These are phyloP conservation scores for Paracanthobrama guichenoti DNA, from an alignment of 2,113 vertebrate genomes.

Conservation along the genomic window DNA sequence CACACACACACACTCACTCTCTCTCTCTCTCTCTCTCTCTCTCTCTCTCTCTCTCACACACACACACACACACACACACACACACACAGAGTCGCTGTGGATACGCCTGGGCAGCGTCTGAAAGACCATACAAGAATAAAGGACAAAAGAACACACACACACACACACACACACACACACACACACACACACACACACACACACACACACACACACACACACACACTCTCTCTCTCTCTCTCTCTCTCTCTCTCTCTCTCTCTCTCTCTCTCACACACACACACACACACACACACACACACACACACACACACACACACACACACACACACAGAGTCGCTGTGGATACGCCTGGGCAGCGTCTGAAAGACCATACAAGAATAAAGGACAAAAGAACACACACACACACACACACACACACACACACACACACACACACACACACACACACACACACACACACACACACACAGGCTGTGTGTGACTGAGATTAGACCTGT, in stretches of 20 bases:
- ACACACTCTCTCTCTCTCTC: no score
- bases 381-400: background rate
- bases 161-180: background rate
- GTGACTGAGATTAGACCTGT: slow-evolving; percentile 9
- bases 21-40: no score
- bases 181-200: background rate
- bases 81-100: background rate
- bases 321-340: background rate
- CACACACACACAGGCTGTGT: background rate
- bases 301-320: background rate
- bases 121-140: slow-evolving; percentile 18
- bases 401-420: background rate
- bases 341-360: background rate
- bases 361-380: slow-evolving; percentile 19
- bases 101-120: background rate
- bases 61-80: no score
- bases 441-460: background rate
- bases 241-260: no score
- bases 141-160: background rate
- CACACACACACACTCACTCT: no score
- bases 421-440: background rate
- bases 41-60: no score
- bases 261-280: no score
- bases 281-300: background rate
- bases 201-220: background rate